Percentiles rank a stretch among this genome's conserved stretches.
Evolutionary conservation across 2,797 vertebrate genomes (phyloP).

Genomic region (Pelobates cultripes): DNA sequence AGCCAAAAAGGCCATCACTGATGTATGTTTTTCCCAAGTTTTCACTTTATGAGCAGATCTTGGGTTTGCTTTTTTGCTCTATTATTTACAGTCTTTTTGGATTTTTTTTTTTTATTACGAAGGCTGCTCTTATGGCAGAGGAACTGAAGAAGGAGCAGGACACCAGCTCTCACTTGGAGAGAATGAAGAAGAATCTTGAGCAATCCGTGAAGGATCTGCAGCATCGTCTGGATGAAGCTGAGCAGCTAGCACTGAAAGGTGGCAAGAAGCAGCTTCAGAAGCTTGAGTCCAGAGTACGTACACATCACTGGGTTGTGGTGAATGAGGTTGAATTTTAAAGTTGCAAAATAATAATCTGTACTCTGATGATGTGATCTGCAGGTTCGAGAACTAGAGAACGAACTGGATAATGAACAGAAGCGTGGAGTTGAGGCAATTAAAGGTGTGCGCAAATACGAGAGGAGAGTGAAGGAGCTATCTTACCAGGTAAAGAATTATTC

Average conservation of each 20-base stretch:
- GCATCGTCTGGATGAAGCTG: too few relatives aligned
- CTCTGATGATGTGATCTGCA: slow-evolving; percentile 35
- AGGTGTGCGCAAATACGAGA: slow-evolving; percentile 73
- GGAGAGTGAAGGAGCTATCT: slow-evolving; percentile 83
- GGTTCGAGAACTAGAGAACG: slow-evolving; percentile 64
- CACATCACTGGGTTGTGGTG: slow-evolving; percentile 55
- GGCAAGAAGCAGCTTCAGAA: slow-evolving; percentile 73
- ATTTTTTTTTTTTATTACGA: not conserved
- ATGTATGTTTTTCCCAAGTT: slow-evolving; percentile 58
- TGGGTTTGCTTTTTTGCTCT: too few relatives aligned
- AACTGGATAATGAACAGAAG: too few relatives aligned
- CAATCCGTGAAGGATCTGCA: too few relatives aligned
- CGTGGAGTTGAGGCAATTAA: too few relatives aligned
- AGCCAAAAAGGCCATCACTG: too few relatives aligned
- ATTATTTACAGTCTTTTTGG: not conserved
- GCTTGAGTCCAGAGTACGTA: slow-evolving; percentile 59
- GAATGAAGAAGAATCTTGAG: too few relatives aligned
- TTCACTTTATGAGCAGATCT: not conserved
- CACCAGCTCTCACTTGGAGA: too few relatives aligned
- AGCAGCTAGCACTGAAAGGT: slow-evolving; percentile 69
- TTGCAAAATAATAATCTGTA: not conserved
- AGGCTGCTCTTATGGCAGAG: too few relatives aligned
- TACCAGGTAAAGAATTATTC: slow-evolving; percentile 63
- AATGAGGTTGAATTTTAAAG: not conserved
- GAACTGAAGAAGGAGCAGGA: too few relatives aligned